Conservation (phyloP, 2,888 invertebrate species). For the Allacma fusca region DNA sequence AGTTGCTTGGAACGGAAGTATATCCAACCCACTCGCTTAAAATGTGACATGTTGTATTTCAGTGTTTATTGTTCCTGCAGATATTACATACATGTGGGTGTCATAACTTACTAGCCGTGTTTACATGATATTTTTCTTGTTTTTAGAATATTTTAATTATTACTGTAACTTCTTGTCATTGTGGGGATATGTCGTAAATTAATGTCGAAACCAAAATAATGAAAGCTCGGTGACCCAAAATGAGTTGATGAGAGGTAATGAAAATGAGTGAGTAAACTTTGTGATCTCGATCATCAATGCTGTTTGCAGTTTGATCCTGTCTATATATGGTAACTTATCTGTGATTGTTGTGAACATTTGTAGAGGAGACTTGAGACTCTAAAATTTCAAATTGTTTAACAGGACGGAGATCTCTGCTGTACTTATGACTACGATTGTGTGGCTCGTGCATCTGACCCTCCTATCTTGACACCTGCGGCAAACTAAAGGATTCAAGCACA, state of each 20-base stretch:
- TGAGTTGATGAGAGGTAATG: background rate
- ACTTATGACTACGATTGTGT: constrained; percentile 68
- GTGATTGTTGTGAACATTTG: background rate
- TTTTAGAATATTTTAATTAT: no score
- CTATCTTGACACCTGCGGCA: constrained; percentile 57
- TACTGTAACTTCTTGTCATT: no score
- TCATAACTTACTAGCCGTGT: no score
- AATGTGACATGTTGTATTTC: no score
- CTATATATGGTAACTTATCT: background rate
- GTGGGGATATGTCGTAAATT: no score
- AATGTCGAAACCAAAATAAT: no score
- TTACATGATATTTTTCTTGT: no score
- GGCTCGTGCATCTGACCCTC: constrained; percentile 62
- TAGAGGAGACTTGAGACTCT: background rate
- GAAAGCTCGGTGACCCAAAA: no score
- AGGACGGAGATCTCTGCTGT: constrained; percentile 69
- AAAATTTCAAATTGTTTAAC: constrained; percentile 9
- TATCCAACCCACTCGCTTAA: no score
- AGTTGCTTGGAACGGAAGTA: no score
- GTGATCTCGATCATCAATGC: constrained; percentile 18
- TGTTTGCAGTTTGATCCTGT: background rate
- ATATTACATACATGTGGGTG: no score
- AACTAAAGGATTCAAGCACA: constrained; percentile 36
- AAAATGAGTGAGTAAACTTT: constrained; percentile 34
- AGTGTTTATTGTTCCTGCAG: no score